Conservation (phyloP, 2,888 invertebrate species). For the Hydriomena furcata region DNA sequence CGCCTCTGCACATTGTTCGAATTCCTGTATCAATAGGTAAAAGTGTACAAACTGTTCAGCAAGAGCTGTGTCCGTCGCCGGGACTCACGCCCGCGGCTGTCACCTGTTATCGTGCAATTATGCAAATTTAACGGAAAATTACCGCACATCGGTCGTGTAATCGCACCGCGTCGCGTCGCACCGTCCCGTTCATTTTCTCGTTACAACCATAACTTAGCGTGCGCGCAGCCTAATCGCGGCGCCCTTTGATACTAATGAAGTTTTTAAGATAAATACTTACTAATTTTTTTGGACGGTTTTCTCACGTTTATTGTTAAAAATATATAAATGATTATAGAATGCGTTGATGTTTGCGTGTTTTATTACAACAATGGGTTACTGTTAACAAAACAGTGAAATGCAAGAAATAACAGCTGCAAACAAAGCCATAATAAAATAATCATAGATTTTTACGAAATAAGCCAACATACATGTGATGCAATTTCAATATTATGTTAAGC, state of each 20-base stretch:
- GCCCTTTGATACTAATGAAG: conserved; percentile 35
- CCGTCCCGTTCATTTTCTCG: conserved; percentile 46
- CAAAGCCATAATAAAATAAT: too few species aligned
- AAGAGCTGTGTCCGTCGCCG: conserved; percentile 6
- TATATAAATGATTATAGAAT: too few species aligned
- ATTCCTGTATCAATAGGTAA: too few species aligned
- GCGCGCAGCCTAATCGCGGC: conserved; percentile 43
- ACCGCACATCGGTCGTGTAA: conserved; percentile 48
- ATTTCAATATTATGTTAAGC: not conserved
- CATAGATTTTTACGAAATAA: too few species aligned
- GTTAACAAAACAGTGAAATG: not conserved
- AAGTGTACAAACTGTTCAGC: conserved; percentile 4
- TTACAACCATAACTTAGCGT: conserved; percentile 52
- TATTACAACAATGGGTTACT: too few species aligned
- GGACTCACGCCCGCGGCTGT: conserved; percentile 51
- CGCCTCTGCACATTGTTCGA: too few species aligned
- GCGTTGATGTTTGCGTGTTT: not conserved
- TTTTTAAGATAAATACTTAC: conserved; percentile 28
- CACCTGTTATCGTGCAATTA: conserved; percentile 67
- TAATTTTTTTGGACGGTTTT: conserved; percentile 14
- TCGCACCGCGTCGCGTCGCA: conserved; percentile 43
- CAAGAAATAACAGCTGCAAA: not conserved
- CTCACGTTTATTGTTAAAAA: not conserved
- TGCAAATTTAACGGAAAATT: conserved; percentile 73
- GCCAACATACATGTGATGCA: not conserved